Evolutionary conservation across 2,797 vertebrate species (phyloP).

Genomic region (Microcaecilia unicolor): DNA sequence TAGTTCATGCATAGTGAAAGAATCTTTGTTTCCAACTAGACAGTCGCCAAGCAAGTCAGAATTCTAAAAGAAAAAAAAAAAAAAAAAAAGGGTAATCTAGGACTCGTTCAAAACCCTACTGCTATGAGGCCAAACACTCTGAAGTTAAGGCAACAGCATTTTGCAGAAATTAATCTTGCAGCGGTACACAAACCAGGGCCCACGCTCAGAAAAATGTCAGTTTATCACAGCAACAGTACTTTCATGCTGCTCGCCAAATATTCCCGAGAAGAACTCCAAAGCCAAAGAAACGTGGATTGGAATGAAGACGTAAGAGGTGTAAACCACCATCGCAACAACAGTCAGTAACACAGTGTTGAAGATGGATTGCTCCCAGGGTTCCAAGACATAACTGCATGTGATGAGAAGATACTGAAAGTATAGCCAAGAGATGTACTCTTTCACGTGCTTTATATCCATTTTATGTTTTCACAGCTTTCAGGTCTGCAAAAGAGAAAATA

Average conservation of each 20-base stretch:
- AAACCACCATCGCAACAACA: conserved; percentile 82
- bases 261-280: conserved; percentile 81
- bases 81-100: conserved; percentile 4
- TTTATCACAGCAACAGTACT: conserved; percentile 60
- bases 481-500: conserved; percentile 13
- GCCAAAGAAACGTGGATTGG: conserved; percentile 85
- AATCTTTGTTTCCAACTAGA: neutral
- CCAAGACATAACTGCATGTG: conserved; percentile 89
- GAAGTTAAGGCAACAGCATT: neutral
- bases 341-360: conserved; percentile 83
- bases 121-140: neutral
- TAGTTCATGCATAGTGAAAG: neutral
- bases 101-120: neutral
- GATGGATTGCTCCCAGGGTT: conserved; percentile 92
- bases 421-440: conserved; percentile 85
- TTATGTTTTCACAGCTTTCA: neutral
- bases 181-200: no score
- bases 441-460: conserved; percentile 78
- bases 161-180: neutral
- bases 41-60: conserved; percentile 2
- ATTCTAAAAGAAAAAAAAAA: neutral
- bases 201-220: no score
- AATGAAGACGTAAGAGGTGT: conserved; percentile 90
- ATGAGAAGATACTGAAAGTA: conserved; percentile 95
- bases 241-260: conserved; percentile 65